Evolutionary conservation across 2,797 vertebrate genomes (phyloP).

Genomic region (Poecilia wingei): DNA sequence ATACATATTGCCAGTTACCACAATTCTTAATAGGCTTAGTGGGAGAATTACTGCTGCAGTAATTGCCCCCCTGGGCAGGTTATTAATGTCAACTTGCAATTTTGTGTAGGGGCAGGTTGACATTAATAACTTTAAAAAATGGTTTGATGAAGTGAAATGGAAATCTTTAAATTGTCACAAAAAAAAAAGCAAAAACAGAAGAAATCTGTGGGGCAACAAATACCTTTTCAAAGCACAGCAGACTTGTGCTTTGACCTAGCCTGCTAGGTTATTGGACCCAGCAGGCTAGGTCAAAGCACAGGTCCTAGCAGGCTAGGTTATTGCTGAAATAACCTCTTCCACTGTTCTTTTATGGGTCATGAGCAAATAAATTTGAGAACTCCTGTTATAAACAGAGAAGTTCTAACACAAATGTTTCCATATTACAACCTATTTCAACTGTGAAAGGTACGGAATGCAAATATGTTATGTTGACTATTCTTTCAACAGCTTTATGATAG

Average conservation of each 20-base stretch:
- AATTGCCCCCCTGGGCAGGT: background rate
- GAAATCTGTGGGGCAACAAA: background rate
- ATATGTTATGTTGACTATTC: background rate
- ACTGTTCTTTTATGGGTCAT: background rate
- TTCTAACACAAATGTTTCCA: background rate
- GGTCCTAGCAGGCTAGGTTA: no score
- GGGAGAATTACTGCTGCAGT: background rate
- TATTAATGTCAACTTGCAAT: no score
- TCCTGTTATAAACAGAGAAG: background rate
- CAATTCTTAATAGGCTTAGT: background rate
- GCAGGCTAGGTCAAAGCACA: background rate
- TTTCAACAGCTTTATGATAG: background rate
- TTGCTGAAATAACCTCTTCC: background rate
- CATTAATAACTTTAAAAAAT: background rate
- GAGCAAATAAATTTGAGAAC: background rate
- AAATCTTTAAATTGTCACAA: background rate
- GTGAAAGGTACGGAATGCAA: background rate
- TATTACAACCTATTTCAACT: background rate
- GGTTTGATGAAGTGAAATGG: background rate
- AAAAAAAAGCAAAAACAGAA: background rate
- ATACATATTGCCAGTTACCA: background rate
- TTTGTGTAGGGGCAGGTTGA: no score
- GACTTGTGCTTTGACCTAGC: no score
- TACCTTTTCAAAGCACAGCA: background rate
- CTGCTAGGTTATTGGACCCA: no score